Evolutionary conservation across 2,797 vertebrate genomes (phyloP), one percentile per base, ranked within the genome.

Genomic region (Malacoraja senta): DNA sequence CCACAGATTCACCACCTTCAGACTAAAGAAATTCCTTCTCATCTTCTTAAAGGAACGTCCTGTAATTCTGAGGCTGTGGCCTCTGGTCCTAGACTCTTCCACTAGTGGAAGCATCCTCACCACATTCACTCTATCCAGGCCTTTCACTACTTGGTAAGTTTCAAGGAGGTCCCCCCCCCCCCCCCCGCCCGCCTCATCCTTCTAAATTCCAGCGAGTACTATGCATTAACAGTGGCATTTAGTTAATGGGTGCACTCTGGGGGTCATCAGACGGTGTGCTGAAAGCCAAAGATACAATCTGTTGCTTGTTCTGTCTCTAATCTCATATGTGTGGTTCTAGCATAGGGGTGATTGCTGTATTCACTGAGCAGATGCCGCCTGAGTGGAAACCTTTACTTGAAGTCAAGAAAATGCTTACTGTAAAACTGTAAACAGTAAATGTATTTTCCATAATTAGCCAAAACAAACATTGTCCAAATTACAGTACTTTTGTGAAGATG

Each of bases 261-360:
- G 44, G 63, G n/a, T 74, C 74, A 91, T 74, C 71, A 53, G 32
- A 92, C 38, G 26, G 71, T 72, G 12, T 13, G 71, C 90, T 58
- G 90, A 53, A 72, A 92, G 71, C 38, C 26, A 15, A 24, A 91
- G 88, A 92, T 92, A 72, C 76, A 71, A 92, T 76, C 90, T 92
- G 3, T 3, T 92, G 35, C 90, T 92, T 35, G 65, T 91, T 53
- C 19, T 74, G 53, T 74, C 90, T 91, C 38, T 91, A 91, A 91
- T 91, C 71, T 72, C 53, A 38, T 91, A 68, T 13, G 38, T 53
- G 35, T 26, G 88, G 88, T 72, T 38, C 9, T 74, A 38, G 71
- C 90, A 92, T 92, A 92, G 26, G 90, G 71, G 71, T 92, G 72
- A 92, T 92, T 72, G 90, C 90, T 74, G 44, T 68, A 44, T 92